These are phyloP conservation scores for Xylophagus ater DNA, from an alignment of 2,888 invertebrate species.

Conservation along the genomic window DNA sequence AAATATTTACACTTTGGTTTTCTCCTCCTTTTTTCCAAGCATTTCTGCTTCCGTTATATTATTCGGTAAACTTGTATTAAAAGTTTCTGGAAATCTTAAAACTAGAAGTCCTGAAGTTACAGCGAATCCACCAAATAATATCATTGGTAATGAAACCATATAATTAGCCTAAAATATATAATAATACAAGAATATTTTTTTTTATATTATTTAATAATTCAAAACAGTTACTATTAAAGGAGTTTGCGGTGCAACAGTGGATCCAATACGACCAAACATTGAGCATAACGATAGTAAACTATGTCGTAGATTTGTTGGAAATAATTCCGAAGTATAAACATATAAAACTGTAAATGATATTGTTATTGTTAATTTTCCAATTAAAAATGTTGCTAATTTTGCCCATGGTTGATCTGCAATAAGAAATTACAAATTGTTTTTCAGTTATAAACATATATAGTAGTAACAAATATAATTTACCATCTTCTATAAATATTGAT, in stretches of 20 bases:
- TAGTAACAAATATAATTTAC: not conserved
- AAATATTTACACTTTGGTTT: too few species aligned
- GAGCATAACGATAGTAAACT: conserved; percentile 56
- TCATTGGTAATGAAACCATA: conserved; percentile 37
- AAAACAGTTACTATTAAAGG: conserved; percentile 42
- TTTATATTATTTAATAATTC: not conserved
- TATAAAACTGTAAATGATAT: conserved; percentile 56
- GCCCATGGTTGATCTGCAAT: conserved; percentile 10
- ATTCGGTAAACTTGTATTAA: too few species aligned
- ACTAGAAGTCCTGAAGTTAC: conserved; percentile 44
- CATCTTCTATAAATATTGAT: conserved; percentile 4
- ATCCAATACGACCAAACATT: conserved; percentile 57
- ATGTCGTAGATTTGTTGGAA: conserved; percentile 55
- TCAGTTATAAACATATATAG: not conserved
- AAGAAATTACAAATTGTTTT: not conserved
- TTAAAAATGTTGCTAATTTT: conserved; percentile 39
- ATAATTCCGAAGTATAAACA: conserved; percentile 59
- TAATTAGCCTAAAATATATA: conserved; percentile 2
- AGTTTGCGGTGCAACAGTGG: conserved; percentile 59
- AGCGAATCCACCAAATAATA: conserved; percentile 48
- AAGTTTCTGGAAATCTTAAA: too few species aligned
- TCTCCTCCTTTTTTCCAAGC: too few species aligned
- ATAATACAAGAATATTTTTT: not conserved
- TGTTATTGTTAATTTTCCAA: conserved; percentile 54
- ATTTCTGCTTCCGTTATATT: too few species aligned